Evolutionary conservation across 2,113 vertebrate genomes (phyloP).

Genomic region (Meriones unguiculatus): DNA sequence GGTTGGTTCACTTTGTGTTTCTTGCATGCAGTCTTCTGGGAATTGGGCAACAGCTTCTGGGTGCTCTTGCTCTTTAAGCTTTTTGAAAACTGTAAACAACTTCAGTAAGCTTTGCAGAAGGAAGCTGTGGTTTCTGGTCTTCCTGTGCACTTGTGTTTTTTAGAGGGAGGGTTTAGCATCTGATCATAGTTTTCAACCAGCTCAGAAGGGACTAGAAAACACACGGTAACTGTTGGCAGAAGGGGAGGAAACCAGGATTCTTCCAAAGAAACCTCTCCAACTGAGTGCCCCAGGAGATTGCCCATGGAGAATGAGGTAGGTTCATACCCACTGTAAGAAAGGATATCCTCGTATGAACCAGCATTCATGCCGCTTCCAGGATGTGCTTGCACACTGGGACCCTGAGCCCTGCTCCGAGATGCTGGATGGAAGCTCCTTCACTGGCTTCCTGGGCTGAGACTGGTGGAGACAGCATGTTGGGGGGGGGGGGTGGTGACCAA

Average conservation of each 20-base stretch:
- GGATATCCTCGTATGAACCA: background rate
- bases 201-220: background rate
- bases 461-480: background rate
- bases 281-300: rapidly evolving
- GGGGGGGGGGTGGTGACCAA: rapidly evolving
- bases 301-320: conserved; percentile 86
- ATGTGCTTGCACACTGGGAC: rapidly evolving
- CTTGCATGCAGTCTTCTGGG: background rate
- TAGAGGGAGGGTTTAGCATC: background rate
- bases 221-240: rapidly evolving
- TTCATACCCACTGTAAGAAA: background rate
- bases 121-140: conserved; percentile 84
- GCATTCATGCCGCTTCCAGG: rapidly evolving
- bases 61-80: background rate
- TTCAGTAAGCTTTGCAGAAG: conserved; percentile 54
- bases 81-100: conserved; percentile 14
- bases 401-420: rapidly evolving
- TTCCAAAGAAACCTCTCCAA: rapidly evolving
- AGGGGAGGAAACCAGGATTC: rapidly evolving
- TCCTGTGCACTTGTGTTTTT: conserved; percentile 77
- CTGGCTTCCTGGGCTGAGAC: background rate
- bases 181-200: background rate
- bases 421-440: background rate
- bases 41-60: background rate
- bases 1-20: too few species aligned